Percentiles rank a stretch among this genome's conserved stretches.
phyloP scores from a whole-genome alignment of 1,140 invertebrate species.

The Battus philenor region DNA sequence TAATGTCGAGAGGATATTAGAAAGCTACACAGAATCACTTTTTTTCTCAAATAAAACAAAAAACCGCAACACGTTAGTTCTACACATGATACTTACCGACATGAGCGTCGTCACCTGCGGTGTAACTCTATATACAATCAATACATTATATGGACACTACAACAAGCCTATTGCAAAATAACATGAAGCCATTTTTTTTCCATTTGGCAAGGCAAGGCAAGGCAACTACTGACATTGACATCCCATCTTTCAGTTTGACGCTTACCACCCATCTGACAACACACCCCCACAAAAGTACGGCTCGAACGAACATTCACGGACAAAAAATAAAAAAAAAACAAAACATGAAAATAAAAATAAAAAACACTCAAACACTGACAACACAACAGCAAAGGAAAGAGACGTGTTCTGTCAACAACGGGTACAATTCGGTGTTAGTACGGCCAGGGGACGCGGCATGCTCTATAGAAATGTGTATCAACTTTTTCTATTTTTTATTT shows the following conservation, averaged over 20 bases:
- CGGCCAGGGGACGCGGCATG: conserved; percentile 56
- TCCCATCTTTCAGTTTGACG: conserved; percentile 50
- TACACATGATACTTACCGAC: conserved; percentile 40
- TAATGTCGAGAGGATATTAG: conserved; percentile 36
- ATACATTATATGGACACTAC: conserved; percentile 56
- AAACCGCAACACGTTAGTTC: conserved; percentile 25
- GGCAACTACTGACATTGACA: conserved; percentile 49
- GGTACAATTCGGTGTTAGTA: conserved; percentile 49
- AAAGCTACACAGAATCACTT: conserved; percentile 49
- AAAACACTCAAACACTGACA: conserved; percentile 61
- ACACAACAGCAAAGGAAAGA: conserved; percentile 63
- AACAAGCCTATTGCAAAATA: conserved; percentile 72
- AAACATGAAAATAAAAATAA: conserved; percentile 43
- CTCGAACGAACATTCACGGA: conserved; percentile 54
- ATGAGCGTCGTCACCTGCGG: conserved; percentile 19
- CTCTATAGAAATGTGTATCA: conserved; percentile 40
- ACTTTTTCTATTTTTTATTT: conserved; percentile 28
- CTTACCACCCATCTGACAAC: conserved; percentile 55
- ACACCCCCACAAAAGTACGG: conserved; percentile 49
- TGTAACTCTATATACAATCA: conserved; percentile 44
- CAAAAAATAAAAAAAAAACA: conserved; percentile 39
- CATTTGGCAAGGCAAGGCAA: conserved; percentile 48
- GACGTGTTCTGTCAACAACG: conserved; percentile 43
- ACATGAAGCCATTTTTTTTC: conserved; percentile 51
- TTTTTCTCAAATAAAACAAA: conserved; percentile 28